A percentile compares a stretch with the other conserved stretches of the same genome.
phyloP scores from a whole-genome alignment of 2,797 vertebrate species.

The Microctenopoma steveboyesi region DNA sequence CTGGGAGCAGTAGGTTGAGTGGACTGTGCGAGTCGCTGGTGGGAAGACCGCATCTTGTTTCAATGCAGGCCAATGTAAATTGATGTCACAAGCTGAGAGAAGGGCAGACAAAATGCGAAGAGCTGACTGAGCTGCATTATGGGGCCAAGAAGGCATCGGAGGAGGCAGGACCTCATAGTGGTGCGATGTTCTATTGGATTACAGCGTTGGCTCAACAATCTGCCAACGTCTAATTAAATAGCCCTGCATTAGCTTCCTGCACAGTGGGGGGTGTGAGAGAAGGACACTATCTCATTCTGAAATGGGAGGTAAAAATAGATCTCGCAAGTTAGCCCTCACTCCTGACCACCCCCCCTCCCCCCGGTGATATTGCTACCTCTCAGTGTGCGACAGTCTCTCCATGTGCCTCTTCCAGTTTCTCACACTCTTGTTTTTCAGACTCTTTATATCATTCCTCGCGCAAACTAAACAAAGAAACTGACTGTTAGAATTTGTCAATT shows the following conservation, averaged over 20 bases:
- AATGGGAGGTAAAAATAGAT: slow-evolving; percentile 84
- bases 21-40: slow-evolving; percentile 40
- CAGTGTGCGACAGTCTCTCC: slow-evolving; percentile 31
- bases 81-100: slow-evolving; percentile 77
- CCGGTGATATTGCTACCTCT: slow-evolving; percentile 50
- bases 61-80: slow-evolving; percentile 77
- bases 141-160: slow-evolving; percentile 70
- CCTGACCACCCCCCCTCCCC: slow-evolving; percentile 42
- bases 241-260: slow-evolving; percentile 79
- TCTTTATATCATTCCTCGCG: slow-evolving; percentile 22
- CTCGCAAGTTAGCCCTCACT: slow-evolving; percentile 67
- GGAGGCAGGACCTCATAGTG: slow-evolving; percentile 75
- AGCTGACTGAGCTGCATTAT: slow-evolving; percentile 78
- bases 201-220: slow-evolving; percentile 82
- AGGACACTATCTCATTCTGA: slow-evolving; percentile 81
- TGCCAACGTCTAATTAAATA: slow-evolving; percentile 86
- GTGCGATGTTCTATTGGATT: slow-evolving; percentile 82
- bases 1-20: slow-evolving; percentile 54
- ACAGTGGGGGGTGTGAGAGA: slow-evolving; percentile 69
- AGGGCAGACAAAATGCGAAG: slow-evolving; percentile 73
- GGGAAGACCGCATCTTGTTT: slow-evolving; percentile 68
- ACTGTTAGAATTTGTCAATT: slow-evolving; percentile 36
- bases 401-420: slow-evolving; percentile 45
- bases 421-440: slow-evolving; percentile 42
- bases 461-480: slow-evolving; percentile 42